Base-by-base conservation (phyloP, 2,113 vertebrate species). In the Xenotilapia longispinis region DNA sequence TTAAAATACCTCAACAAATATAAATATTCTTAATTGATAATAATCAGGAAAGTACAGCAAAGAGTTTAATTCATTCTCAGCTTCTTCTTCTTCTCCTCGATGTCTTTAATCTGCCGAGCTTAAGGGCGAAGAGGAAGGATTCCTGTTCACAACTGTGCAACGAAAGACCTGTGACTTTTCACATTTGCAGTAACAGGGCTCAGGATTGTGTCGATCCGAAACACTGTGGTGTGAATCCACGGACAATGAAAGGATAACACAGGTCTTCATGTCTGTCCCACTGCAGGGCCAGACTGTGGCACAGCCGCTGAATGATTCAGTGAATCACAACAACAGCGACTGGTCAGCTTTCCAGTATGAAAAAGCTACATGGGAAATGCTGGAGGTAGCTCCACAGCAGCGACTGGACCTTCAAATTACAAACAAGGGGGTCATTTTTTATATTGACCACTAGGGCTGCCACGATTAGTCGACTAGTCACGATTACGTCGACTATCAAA, bases 351-450 rank as follows among this genome's bases (percentile, higher is more conserved):
- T 73, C 68, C 40, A 47, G 21, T 17, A 73, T 26, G 21, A 73
- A 68, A 23, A 68, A 68, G 33, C 63, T 40, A 26, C 21, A 10
- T 23, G 13, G 68, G 21, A 7, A 10, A 42, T 15, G 38, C 21
- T 26, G 68, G 1, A 1, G 9, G 0, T 45, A 23, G 38, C 13
- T 1, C 36, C 12, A 42, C 33, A 68, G 63, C 36, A 40, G 19
- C 6, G 3, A 6, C 36, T 40, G 63, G 4, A 70, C 38, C 42
- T 23, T 70, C 38, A 42, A 70, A 70, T 42, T 42, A 42, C 0
- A 42, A 42, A 0, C 21, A 73, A 73, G 0, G 2, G 8, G 21
- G 38, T 6, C 0, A 0, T 45, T 17, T 45, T 17, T 73, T 73
- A 47, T 11, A 47, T 10, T 45, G 23, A 47, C 3, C 40, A 75